Conservation (phyloP, 2,113 vertebrate species). For the Pongo abelii region DNA sequence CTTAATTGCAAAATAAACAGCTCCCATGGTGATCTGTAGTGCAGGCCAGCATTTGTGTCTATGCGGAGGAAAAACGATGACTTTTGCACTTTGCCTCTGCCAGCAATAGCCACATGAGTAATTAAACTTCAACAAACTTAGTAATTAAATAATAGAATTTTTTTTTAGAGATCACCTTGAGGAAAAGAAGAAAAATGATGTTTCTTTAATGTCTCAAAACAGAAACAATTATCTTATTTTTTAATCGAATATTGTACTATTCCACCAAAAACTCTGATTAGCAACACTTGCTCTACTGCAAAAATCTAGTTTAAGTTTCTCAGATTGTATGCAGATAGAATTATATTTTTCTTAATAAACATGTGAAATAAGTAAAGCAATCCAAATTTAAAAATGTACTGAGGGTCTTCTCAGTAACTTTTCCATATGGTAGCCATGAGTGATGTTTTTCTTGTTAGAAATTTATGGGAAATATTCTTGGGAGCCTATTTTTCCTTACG, state of each 20-base stretch:
- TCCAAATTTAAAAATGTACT: background rate
- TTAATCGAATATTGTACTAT: background rate
- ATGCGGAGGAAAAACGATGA: background rate
- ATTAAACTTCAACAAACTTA: conserved; percentile 47
- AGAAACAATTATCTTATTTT: background rate
- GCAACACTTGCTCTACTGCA: background rate
- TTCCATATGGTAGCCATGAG: background rate
- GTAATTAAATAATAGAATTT: conserved; percentile 22
- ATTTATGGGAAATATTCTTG: conserved; percentile 66
- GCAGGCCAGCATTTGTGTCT: background rate
- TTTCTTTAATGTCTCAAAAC: conserved; percentile 22
- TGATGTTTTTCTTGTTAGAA: conserved; percentile 48
- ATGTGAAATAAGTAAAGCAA: background rate
- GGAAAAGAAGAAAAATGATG: background rate
- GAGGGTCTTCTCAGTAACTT: background rate
- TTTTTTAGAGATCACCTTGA: conserved; percentile 2
- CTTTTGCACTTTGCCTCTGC: conserved; percentile 14
- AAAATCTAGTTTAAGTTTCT: conserved; percentile 24
- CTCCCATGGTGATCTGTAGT: background rate
- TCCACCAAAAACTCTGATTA: background rate
- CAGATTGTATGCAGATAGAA: background rate
- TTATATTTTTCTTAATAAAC: conserved; percentile 4
- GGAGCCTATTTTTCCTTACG: conserved; percentile 4
- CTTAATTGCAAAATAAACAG: conserved; percentile 66
- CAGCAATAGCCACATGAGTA: background rate